Percentiles rank a stretch among this genome's conserved stretches.
Conservation (phyloP, 2,113 vertebrate genomes). For the Onychostruthus taczanowskii region DNA sequence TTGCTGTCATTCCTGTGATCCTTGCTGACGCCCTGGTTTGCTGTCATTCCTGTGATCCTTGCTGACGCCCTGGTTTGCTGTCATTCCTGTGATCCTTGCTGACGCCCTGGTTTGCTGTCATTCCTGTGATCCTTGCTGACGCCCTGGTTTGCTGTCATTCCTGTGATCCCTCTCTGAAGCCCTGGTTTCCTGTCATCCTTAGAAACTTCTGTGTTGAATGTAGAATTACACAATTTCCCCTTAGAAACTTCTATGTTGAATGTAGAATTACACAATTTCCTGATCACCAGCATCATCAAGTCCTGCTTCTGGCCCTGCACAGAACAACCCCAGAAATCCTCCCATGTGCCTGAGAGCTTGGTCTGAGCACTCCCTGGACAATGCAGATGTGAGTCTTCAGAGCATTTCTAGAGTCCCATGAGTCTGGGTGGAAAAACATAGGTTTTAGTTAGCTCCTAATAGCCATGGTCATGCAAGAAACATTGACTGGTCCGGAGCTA, state of each 20-base stretch:
- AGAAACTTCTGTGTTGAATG: too few relatives aligned
- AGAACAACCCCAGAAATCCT: neutral
- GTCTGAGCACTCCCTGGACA: neutral
- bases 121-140: neutral
- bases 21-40: too few relatives aligned
- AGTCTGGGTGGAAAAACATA: neutral
- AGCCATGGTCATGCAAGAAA: too few relatives aligned
- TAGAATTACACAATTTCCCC: too few relatives aligned
- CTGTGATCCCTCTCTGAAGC: neutral
- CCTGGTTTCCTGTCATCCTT: neutral
- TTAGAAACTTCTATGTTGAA: neutral
- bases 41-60: neutral
- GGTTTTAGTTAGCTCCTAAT: neutral
- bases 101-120: neutral
- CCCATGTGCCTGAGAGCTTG: neutral
- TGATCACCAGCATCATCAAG: neutral
- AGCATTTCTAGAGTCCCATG: neutral
- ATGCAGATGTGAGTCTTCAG: neutral
- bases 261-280: neutral
- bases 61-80: neutral
- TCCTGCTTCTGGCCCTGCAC: neutral
- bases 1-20: too few relatives aligned
- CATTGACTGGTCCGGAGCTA: neutral
- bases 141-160: neutral
- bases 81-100: neutral